Conservation (phyloP, 2,888 invertebrate species). For the Drosophila mayaguana region DNA sequence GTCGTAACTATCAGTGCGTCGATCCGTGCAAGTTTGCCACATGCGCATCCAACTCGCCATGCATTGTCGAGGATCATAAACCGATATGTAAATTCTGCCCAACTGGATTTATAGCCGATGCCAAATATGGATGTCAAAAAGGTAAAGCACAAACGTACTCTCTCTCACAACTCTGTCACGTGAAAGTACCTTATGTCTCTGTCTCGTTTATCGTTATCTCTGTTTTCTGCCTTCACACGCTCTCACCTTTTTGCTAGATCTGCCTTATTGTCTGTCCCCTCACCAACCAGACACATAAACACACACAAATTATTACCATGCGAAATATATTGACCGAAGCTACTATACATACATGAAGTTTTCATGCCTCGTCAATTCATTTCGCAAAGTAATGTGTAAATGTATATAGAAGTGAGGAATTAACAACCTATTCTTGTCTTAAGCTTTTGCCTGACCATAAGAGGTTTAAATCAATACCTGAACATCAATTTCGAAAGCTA, state of each 20-base stretch:
- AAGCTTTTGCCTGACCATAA: constrained; percentile 46
- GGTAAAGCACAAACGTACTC: constrained; percentile 89
- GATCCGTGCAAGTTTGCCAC: constrained; percentile 95
- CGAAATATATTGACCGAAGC: constrained; percentile 54
- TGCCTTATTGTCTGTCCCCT: constrained; percentile 68
- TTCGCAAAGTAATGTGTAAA: constrained; percentile 53
- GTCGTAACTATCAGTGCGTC: constrained; percentile 95
- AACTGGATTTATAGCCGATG: constrained; percentile 95
- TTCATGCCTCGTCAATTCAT: constrained; percentile 50
- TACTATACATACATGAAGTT: constrained; percentile 7
- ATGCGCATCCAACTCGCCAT: constrained; percentile 94
- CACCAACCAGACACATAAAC: constrained; percentile 38
- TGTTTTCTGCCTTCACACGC: constrained; percentile 74
- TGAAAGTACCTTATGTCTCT: constrained; percentile 66
- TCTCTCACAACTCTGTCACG: constrained; percentile 71
- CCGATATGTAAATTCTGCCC: constrained; percentile 98
- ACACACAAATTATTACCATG: constrained; percentile 25
- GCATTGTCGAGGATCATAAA: constrained; percentile 97
- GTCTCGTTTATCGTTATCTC: constrained; percentile 60
- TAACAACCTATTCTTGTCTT: constrained; percentile 44
- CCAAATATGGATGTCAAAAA: constrained; percentile 97
- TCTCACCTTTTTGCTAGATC: constrained; percentile 70
- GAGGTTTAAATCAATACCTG: constrained; percentile 21
- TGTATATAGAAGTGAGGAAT: constrained; percentile 70
- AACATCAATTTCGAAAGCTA: constrained; percentile 42